These are phyloP conservation scores for Alaudala cheleensis DNA, from an alignment of 2,113 vertebrate genomes.

Conservation along the genomic window DNA sequence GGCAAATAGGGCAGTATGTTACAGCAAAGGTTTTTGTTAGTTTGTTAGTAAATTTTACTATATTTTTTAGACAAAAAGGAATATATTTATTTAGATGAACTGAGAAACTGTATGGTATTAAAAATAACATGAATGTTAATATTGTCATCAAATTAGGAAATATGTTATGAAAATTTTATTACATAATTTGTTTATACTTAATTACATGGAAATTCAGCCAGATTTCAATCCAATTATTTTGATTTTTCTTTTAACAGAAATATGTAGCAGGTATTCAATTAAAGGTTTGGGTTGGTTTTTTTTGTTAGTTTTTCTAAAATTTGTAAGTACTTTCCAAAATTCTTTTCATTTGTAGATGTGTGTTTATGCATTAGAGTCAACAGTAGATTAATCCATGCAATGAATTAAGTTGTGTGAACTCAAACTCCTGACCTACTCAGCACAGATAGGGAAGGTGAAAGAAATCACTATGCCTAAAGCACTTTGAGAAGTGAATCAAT, in stretches of 20 bases:
- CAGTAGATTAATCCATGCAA: neutral
- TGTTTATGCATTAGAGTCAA: neutral
- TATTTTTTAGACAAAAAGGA: neutral
- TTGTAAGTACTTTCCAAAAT: neutral
- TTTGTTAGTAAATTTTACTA: neutral
- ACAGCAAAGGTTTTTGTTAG: accelerated
- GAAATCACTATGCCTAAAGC: conserved; percentile 46
- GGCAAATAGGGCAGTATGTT: neutral
- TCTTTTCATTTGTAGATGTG: accelerated
- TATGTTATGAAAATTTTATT: neutral
- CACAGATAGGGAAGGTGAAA: neutral
- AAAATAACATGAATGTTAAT: neutral
- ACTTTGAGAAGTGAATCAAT: conserved; percentile 52
- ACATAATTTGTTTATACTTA: neutral
- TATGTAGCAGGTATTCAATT: neutral
- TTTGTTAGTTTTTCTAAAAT: neutral
- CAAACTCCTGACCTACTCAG: neutral
- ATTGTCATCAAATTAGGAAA: neutral
- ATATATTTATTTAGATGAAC: neutral
- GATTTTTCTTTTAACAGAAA: neutral
- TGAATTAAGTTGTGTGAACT: neutral
- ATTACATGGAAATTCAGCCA: neutral
- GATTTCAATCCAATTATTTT: neutral
- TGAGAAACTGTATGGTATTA: neutral
- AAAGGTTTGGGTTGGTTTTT: neutral